Conservation (phyloP, 2,888 invertebrate species). For the Onchidella celtica region DNA sequence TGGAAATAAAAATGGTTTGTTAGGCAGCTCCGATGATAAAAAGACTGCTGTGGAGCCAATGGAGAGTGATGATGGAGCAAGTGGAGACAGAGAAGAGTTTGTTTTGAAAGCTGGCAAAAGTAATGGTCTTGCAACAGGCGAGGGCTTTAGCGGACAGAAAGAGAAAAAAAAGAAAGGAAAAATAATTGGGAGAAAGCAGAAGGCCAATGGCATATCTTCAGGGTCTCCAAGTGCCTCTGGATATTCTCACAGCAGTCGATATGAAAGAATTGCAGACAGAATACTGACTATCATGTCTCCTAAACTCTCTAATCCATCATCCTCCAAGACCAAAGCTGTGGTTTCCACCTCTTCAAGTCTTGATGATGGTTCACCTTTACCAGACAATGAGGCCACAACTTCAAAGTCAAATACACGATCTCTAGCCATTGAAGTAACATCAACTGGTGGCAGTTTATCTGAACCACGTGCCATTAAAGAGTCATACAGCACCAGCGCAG, state of each 20-base stretch:
- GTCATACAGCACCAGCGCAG: slow-evolving; percentile 72
- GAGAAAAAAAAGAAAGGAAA: not conserved
- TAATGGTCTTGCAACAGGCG: not conserved
- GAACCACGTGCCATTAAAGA: slow-evolving; percentile 61
- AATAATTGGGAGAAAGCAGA: not conserved
- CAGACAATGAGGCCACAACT: slow-evolving; percentile 53
- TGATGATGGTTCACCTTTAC: slow-evolving; percentile 27
- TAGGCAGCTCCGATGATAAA: not conserved
- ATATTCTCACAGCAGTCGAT: not conserved
- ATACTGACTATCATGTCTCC: slow-evolving; percentile 23
- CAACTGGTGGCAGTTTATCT: not conserved
- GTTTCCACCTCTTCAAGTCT: not conserved
- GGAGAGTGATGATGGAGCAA: slow-evolving; percentile 27
- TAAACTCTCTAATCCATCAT: slow-evolving; percentile 9
- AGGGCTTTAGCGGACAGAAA: not conserved
- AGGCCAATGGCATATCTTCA: not conserved
- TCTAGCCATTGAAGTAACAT: slow-evolving; percentile 26
- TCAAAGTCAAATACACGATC: slow-evolving; percentile 29
- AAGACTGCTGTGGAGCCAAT: not conserved
- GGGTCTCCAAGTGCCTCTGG: not conserved
- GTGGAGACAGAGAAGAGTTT: slow-evolving; percentile 19
- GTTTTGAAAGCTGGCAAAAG: not conserved
- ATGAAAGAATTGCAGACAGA: slow-evolving; percentile 23
- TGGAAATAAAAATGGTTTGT: slow-evolving; percentile 20
- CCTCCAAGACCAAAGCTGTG: not conserved